Evolutionary conservation across 2,888 invertebrate genomes (phyloP), one percentile per base, ranked within the genome.

Genomic region (Stegana nigrithorax): DNA sequence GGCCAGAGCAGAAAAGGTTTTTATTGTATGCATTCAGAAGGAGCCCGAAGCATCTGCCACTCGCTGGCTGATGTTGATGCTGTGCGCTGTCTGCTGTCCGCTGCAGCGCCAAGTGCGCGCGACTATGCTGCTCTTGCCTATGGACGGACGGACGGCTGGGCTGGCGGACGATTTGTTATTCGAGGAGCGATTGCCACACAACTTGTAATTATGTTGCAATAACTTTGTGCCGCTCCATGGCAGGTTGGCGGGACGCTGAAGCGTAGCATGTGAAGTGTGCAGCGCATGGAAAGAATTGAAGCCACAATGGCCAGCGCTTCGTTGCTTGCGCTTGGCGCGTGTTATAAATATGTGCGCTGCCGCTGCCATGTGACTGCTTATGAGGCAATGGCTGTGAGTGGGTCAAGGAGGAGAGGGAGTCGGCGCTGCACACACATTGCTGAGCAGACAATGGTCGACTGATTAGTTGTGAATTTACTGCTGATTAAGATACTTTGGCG

Each of bases 391-490:
- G n/a, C n/a, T n/a, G n/a, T n/a, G n/a, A n/a, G n/a, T n/a, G n/a
- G n/a, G n/a, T n/a, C n/a, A n/a, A n/a, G n/a, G n/a, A n/a, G n/a
- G n/a, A n/a, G n/a, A n/a, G n/a, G n/a, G n/a, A n/a, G n/a, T n/a
- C n/a, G n/a, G n/a, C n/a, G n/a, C n/a, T n/a, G n/a, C 50, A 14
- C 25, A 25, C 12, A 50, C 26, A 21, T n/a, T 21, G 10, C 32
- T 36, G 21, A 27, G 53, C 65, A 70, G 62, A 80, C 80, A 80
- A 80, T 82, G 67, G 66, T 63, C 67, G 67, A 67, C 77, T 81
- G 81, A 82, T 80, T 80, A 82, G 72, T 74, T 75, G 69, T 68
- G 79, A 80, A 78, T 74, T 81, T 78, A 80, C 70, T 75, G 73
- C 81, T 80, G 81, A 82, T 80, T 80, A 82, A 76, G 79, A 71